Evolutionary conservation across 1,140 invertebrate species (phyloP).

Genomic region (Hylyphantes graminicola): DNA sequence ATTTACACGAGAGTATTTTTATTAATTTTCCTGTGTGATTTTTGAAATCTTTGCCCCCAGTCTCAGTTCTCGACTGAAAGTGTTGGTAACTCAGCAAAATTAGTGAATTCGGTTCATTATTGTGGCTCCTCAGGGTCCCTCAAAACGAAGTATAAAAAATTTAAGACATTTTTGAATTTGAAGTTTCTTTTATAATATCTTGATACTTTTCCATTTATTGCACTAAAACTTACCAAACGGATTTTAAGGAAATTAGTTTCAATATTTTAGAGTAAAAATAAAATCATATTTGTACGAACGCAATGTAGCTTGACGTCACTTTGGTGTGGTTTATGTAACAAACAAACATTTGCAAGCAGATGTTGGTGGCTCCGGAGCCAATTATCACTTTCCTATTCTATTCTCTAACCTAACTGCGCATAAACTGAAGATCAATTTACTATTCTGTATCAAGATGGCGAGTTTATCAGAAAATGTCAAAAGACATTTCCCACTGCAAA

Average conservation of each 20-base stretch:
- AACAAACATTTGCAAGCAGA: background rate
- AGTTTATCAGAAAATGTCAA: constrained; percentile 64
- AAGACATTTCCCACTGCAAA: constrained; percentile 81
- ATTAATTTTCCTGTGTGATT: too few relatives aligned
- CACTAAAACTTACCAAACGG: background rate
- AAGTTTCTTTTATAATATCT: too few relatives aligned
- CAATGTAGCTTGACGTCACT: background rate
- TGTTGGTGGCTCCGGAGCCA: constrained; percentile 30
- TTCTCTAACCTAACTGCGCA: constrained; percentile 40
- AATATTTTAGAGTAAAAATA: background rate
- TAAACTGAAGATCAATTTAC: constrained; percentile 44
- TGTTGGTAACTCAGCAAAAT: too few relatives aligned
- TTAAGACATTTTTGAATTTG: too few relatives aligned
- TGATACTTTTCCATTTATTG: too few relatives aligned
- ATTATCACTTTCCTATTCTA: background rate
- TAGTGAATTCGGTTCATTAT: too few relatives aligned
- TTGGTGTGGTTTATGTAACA: constrained; percentile 17
- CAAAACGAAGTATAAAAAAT: too few relatives aligned
- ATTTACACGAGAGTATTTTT: too few relatives aligned
- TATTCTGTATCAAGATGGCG: constrained; percentile 59
- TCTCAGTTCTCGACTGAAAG: too few relatives aligned
- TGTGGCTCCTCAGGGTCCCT: too few relatives aligned
- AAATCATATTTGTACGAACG: background rate
- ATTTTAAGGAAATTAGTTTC: background rate
- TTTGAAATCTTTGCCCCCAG: too few relatives aligned